Percentiles rank a stretch among this genome's conserved stretches.
These are phyloP conservation scores for Sicus ferrugineus DNA, from an alignment of 2,888 invertebrate genomes.

Conservation along the genomic window DNA sequence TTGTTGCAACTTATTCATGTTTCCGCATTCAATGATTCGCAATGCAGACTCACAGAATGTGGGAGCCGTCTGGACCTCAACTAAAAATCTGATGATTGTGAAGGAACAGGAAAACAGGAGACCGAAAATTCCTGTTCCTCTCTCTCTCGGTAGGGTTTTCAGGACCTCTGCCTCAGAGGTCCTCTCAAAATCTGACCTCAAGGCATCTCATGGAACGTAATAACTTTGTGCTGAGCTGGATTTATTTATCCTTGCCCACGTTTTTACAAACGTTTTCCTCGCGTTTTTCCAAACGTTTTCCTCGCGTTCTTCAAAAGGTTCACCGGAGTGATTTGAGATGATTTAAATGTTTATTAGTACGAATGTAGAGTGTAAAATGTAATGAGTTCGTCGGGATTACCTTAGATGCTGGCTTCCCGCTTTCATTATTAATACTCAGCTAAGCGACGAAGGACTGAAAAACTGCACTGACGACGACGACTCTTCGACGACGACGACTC, in stretches of 20 bases:
- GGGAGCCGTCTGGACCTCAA: not conserved
- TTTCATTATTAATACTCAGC: conserved; percentile 12
- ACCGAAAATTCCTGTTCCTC: too few species aligned
- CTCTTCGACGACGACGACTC: not conserved
- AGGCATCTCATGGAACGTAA: conserved; percentile 23
- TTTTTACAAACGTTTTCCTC: conserved; percentile 26
- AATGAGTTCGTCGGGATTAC: not conserved
- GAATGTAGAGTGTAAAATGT: not conserved
- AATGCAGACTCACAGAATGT: not conserved
- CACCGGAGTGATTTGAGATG: not conserved
- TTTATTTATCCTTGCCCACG: conserved; percentile 56
- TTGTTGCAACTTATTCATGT: conserved; percentile 20
- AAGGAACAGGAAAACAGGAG: too few species aligned
- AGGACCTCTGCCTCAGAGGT: conserved; percentile 1
- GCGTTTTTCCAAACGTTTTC: not conserved
- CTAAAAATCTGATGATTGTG: too few species aligned
- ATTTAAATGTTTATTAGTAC: conserved; percentile 14
- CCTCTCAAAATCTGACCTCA: not conserved
- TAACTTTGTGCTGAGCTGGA: conserved; percentile 38
- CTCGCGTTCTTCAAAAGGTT: conserved; percentile 5
- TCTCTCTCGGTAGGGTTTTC: not conserved
- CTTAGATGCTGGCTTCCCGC: not conserved
- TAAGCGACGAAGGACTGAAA: too few species aligned
- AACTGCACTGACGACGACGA: not conserved
- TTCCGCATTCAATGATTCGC: conserved; percentile 22